Evolutionary conservation across 2,797 vertebrate genomes (phyloP), one percentile per base, ranked within the genome.

Genomic region (Lates japonicus): DNA sequence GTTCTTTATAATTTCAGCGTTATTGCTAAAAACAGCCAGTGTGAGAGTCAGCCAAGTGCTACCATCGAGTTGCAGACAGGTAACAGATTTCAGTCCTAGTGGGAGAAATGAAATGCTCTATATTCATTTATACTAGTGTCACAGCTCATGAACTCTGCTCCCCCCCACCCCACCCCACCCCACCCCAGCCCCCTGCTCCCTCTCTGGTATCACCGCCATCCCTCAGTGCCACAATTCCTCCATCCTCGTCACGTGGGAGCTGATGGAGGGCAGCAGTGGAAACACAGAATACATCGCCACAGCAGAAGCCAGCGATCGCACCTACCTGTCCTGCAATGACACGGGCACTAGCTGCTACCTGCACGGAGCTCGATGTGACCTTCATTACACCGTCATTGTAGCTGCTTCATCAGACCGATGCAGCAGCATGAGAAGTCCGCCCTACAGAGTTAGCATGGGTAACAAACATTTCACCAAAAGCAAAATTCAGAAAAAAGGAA

Each of bases 361-460:
- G 2, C 46, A 41, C 0, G 90, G 46, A 67, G 92, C 92, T 0
- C 81, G 29, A 2, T 96, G 95, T 59, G 94, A 80, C 57, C 80
- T 88, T 12, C 84, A 61, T 0, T 96, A 96, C 83, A 95, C 87
- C 67, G 80, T 96, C 81, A 92, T 90, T 0, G 91, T 95, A 4
- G 65, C 93, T 1, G 89, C 91, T 10, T 90, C 92, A 0, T 91
- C 92, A 16, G 90, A 93, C 61, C 46, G 68, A 16, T 95, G 95
- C 90, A 93, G 72, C 81, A 72, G 83, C 33, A 68, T 92, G 69
- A 93, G 93, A 65, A 95, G 94, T 42, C 92, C 93, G 1, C 90
- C 94, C 3, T 86, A 90, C 88, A 94, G 48, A 74, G 82, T 95
- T 7, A 92, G 73, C 88, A 95, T 93, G 86, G 94, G 95, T 87